phyloP scores from a whole-genome alignment of 2,797 vertebrate species.

The Platyrinchus mystaceus region DNA sequence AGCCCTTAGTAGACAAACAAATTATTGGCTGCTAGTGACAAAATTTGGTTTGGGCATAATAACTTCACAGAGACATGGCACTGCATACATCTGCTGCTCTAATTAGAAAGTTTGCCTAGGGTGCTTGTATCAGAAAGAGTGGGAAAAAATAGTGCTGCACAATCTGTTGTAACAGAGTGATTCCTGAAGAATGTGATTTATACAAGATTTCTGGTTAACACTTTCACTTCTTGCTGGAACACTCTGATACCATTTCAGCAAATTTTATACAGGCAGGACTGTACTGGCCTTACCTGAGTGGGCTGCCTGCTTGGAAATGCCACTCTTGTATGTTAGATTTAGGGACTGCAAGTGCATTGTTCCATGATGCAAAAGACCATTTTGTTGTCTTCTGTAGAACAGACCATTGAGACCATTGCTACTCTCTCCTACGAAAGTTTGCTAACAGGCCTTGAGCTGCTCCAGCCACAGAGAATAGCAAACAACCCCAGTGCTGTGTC shows the following conservation, averaged over 20 bases:
- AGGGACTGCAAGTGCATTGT: background rate
- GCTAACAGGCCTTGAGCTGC: background rate
- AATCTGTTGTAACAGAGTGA: slow-evolving; percentile 58
- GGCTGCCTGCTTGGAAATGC: background rate
- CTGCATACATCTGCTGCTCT: slow-evolving; percentile 66
- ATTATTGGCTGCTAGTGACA: slow-evolving; percentile 57
- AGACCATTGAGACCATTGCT: background rate
- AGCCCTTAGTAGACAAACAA: slow-evolving; percentile 40
- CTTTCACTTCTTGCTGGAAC: background rate
- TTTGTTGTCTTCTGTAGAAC: background rate
- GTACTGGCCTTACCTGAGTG: background rate
- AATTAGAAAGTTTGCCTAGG: slow-evolving; percentile 69
- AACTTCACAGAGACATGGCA: slow-evolving; percentile 50
- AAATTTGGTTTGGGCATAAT: slow-evolving; percentile 51
- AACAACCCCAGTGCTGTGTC: background rate
- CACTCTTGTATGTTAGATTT: background rate
- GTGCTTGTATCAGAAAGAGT: slow-evolving; percentile 56
- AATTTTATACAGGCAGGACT: background rate
- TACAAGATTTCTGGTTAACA: slow-evolving; percentile 13
- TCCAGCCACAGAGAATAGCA: background rate
- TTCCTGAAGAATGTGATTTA: slow-evolving; percentile 40
- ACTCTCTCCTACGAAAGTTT: background rate
- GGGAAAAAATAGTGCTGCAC: slow-evolving; percentile 37
- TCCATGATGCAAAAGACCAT: background rate
- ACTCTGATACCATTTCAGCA: background rate